These are phyloP conservation scores for Sycophila sp. DNA, from an alignment of 1,140 invertebrate species.

Conservation along the genomic window DNA sequence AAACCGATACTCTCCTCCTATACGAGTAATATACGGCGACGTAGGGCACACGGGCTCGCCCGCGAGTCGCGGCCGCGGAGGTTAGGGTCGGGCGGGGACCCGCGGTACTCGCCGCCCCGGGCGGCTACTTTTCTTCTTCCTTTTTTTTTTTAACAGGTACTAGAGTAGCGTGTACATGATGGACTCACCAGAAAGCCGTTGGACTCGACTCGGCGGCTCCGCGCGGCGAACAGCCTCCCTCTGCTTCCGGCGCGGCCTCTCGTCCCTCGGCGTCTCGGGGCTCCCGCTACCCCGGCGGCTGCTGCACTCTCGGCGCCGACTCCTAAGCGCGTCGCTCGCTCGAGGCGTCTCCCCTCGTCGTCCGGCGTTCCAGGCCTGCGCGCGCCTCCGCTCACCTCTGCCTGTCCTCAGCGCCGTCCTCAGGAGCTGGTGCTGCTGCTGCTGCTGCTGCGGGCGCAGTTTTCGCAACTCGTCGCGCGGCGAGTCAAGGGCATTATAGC, in stretches of 20 bases:
- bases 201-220: slow-evolving; percentile 18
- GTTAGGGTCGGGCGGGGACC: background rate
- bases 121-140: no score
- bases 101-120: background rate
- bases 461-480: background rate
- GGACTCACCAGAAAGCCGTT: slow-evolving; percentile 25
- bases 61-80: background rate
- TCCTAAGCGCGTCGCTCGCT: background rate
- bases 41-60: background rate
- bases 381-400: no score
- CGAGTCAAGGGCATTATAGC: slow-evolving; percentile 23
- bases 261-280: no score
- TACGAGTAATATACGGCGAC: background rate
- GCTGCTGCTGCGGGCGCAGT: background rate
- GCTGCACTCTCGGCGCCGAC: background rate
- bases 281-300: background rate
- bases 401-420: no score
- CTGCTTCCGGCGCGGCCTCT: background rate
- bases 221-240: slow-evolving; percentile 26
- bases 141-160: background rate
- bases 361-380: background rate
- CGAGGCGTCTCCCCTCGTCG: background rate
- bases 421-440: background rate
- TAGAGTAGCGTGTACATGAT: background rate
- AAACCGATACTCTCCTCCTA: background rate